Percentiles rank a stretch among this genome's conserved stretches.
Conservation (phyloP, 2,888 invertebrate species). For the Ernsta delagoae region DNA sequence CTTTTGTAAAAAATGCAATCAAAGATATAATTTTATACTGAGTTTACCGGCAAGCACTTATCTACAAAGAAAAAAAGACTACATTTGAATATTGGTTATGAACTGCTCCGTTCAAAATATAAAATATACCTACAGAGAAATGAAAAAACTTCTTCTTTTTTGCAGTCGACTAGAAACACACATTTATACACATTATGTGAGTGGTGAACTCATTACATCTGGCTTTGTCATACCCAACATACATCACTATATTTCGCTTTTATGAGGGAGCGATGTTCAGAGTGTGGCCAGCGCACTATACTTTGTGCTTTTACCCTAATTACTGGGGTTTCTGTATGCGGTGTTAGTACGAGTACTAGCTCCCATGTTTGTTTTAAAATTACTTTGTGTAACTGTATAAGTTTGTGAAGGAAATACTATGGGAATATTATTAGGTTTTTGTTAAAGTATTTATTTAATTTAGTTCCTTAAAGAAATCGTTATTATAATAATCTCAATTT, state of each 20-base stretch:
- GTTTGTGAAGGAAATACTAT: neutral
- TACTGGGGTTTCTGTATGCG: conserved; percentile 22
- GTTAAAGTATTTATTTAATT: too few relatives aligned
- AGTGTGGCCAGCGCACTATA: conserved; percentile 25
- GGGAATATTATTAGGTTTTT: neutral
- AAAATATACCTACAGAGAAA: too few relatives aligned
- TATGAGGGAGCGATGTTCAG: conserved; percentile 19
- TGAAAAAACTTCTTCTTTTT: too few relatives aligned
- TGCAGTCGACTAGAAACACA: neutral
- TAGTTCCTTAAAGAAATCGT: too few relatives aligned
- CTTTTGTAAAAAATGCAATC: too few relatives aligned
- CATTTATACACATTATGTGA: conserved; percentile 25
- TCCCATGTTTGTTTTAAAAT: conserved; percentile 9
- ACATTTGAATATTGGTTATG: too few relatives aligned
- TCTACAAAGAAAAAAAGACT: too few relatives aligned
- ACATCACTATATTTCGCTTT: conserved; percentile 18
- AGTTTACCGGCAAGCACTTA: too few relatives aligned
- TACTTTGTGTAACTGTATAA: neutral
- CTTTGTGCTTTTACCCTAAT: conserved; percentile 37
- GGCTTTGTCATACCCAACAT: conserved; percentile 25
- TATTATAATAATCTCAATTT: too few relatives aligned
- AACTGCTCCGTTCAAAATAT: too few relatives aligned
- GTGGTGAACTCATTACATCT: conserved; percentile 30
- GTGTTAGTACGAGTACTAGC: conserved; percentile 16
- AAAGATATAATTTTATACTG: too few relatives aligned